Percentiles rank a stretch among this genome's conserved stretches.
phyloP scores from a whole-genome alignment of 2,113 vertebrate genomes.

The Synchiropus splendidus region DNA sequence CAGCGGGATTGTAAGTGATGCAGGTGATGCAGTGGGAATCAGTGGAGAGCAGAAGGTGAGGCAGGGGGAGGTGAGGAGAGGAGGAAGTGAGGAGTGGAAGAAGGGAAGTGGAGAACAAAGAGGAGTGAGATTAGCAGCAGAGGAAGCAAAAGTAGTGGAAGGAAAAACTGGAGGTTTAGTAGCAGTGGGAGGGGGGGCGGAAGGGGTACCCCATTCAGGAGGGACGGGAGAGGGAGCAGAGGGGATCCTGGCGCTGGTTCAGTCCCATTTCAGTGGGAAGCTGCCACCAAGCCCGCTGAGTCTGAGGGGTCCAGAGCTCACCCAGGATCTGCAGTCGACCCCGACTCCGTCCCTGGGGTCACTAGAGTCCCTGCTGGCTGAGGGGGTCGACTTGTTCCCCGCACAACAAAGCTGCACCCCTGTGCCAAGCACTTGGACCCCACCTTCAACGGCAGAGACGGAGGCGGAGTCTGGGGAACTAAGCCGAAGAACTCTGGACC shows the following conservation, averaged over 20 bases:
- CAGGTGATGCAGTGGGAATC: slow-evolving; percentile 73
- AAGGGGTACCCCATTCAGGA: slow-evolving; percentile 72
- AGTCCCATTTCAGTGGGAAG: no score
- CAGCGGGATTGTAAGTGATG: slow-evolving; percentile 85
- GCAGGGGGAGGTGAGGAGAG: slow-evolving; percentile 12
- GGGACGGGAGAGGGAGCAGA: slow-evolving; percentile 51
- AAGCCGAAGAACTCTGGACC: slow-evolving; percentile 89
- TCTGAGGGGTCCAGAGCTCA: not conserved
- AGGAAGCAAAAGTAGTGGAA: slow-evolving; percentile 19
- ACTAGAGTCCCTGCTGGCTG: slow-evolving; percentile 80
- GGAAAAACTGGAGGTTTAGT: no score
- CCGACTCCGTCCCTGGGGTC: slow-evolving; percentile 76
- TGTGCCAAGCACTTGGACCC: no score
- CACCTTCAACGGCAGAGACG: no score
- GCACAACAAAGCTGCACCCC: slow-evolving; percentile 81
- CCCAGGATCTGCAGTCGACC: slow-evolving; percentile 3
- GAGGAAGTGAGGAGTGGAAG: slow-evolving; percentile 38
- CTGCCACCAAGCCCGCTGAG: no score
- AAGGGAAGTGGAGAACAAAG: slow-evolving; percentile 6
- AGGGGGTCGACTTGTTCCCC: slow-evolving; percentile 76
- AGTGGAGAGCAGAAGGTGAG: slow-evolving; percentile 65
- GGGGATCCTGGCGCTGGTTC: not conserved
- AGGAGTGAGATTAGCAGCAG: slow-evolving; percentile 12
- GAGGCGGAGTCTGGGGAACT: slow-evolving; percentile 75
- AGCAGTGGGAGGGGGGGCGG: slow-evolving; percentile 66